Evolutionary conservation across 2,797 vertebrate genomes (phyloP).

Genomic region (Etheostoma perlongum): DNA sequence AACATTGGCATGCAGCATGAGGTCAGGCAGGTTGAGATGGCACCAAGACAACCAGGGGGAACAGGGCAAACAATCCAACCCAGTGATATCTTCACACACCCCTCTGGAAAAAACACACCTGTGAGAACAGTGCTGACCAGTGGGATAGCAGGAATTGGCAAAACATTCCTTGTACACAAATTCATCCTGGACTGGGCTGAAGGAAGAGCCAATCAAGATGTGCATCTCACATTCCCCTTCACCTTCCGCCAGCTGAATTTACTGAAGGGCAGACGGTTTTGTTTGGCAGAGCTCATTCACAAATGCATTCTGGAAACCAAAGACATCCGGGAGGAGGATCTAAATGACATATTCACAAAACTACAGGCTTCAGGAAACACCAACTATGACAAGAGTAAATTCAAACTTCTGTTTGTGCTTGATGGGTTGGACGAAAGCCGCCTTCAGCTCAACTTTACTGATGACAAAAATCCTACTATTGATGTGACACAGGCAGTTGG

Average conservation of each 20-base stretch:
- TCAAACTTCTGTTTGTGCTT: conserved; percentile 32
- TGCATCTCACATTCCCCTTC: conserved; percentile 38
- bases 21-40: conserved; percentile 32
- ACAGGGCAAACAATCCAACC: conserved; percentile 5
- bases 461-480: background rate
- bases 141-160: conserved; percentile 43
- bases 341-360: conserved; percentile 15
- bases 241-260: conserved; percentile 43
- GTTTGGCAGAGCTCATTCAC: conserved; percentile 26
- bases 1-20: conserved; percentile 33
- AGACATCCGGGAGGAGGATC: conserved; percentile 21
- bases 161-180: conserved; percentile 39
- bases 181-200: conserved; percentile 46
- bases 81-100: conserved; percentile 18
- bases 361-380: conserved; percentile 38
- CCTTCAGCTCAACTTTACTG: conserved; percentile 10
- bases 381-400: conserved; percentile 37
- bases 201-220: conserved; percentile 26
- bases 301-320: conserved; percentile 19
- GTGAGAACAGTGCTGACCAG: conserved; percentile 32
- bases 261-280: conserved; percentile 8
- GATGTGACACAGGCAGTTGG: conserved; percentile 7
- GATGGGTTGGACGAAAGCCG: conserved; percentile 31
- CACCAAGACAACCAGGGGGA: background rate
- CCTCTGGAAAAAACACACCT: conserved; percentile 20